Evolutionary conservation across 2,797 vertebrate genomes (phyloP).

Genomic region (Vultur gryphus): DNA sequence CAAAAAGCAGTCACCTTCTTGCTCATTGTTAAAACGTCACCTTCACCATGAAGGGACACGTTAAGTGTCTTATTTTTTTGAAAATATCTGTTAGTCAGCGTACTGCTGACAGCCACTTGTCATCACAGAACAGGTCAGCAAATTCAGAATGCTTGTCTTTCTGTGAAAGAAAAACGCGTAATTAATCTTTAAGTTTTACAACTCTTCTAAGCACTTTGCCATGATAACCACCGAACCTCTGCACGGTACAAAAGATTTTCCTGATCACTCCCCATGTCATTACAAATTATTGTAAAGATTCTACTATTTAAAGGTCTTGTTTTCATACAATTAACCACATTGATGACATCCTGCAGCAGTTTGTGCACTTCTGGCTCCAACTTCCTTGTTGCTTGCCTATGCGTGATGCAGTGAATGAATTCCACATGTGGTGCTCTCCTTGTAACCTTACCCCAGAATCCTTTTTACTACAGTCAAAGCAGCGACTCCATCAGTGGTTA

Average conservation of each 20-base stretch:
- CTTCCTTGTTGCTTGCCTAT: not conserved
- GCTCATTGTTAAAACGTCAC: not conserved
- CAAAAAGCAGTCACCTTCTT: not conserved
- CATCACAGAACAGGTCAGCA: not conserved
- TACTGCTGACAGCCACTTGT: not conserved
- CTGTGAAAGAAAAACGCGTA: not conserved
- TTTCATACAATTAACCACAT: not conserved
- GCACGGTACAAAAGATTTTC: not conserved
- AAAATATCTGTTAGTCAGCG: not conserved
- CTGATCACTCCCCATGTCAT: not conserved
- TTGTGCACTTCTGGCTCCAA: not conserved
- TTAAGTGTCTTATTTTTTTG: not conserved
- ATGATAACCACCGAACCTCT: not conserved
- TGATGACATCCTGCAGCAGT: not conserved
- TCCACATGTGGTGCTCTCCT: not conserved
- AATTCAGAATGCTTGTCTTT: not conserved
- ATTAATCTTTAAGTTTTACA: not conserved
- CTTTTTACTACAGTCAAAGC: not conserved
- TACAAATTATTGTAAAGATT: not conserved
- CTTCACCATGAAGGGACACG: not conserved
- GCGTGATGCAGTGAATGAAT: not conserved
- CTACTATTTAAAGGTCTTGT: not conserved
- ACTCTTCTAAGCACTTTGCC: not conserved
- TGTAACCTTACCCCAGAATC: not conserved
- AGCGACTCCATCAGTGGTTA: not conserved